phyloP scores from a whole-genome alignment of 1,140 invertebrate species.

The Caenorhabditis briggsae region DNA sequence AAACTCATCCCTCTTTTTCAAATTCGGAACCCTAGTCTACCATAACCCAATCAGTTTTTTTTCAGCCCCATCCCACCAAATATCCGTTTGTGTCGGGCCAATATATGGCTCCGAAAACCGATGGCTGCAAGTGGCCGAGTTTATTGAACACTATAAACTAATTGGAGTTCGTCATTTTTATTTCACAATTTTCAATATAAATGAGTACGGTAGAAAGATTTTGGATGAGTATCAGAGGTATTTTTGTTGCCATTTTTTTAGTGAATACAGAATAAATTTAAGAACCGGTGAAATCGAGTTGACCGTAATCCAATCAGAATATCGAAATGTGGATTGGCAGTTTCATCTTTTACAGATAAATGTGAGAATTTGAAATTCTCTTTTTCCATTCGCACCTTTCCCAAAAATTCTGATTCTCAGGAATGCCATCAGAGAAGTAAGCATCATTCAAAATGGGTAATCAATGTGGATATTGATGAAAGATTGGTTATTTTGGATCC shows the following conservation, averaged over 20 bases:
- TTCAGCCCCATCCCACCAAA: background rate
- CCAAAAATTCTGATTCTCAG: background rate
- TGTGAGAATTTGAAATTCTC: background rate
- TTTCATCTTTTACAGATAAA: background rate
- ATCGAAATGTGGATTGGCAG: background rate
- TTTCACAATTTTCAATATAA: slow-evolving; percentile 21
- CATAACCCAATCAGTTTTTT: background rate
- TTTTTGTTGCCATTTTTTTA: background rate
- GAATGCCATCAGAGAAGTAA: slow-evolving; percentile 13
- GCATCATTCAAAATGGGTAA: slow-evolving; percentile 27
- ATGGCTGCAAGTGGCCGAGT: slow-evolving; percentile 1
- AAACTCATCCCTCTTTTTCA: background rate
- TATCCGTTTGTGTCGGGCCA: background rate
- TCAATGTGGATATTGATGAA: slow-evolving; percentile 38
- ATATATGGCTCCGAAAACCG: background rate
- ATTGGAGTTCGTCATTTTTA: background rate
- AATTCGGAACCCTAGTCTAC: no score
- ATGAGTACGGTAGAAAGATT: slow-evolving; percentile 23
- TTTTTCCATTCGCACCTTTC: background rate
- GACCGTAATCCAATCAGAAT: slow-evolving; percentile 7
- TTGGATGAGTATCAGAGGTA: background rate
- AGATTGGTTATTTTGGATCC: slow-evolving; percentile 14
- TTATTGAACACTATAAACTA: slow-evolving; percentile 20
- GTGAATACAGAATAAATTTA: background rate
- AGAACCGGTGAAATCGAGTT: slow-evolving; percentile 6